Evolutionary conservation across 2,797 vertebrate genomes (phyloP).

Genomic region (Xenops minutus): DNA sequence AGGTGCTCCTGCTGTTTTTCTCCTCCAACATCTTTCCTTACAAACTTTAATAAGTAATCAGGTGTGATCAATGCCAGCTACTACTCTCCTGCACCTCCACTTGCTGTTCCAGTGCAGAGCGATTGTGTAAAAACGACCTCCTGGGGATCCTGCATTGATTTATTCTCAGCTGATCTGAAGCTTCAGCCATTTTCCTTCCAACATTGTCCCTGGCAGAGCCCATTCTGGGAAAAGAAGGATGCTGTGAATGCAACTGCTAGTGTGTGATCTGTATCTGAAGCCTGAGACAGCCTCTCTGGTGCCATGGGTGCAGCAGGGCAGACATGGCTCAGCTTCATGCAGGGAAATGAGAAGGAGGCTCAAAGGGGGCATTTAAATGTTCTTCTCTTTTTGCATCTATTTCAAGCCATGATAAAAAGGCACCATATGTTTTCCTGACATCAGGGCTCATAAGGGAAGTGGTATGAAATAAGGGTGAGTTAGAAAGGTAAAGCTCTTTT

Average conservation of each 20-base stretch:
- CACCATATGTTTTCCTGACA: neutral
- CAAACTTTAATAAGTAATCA: constrained; percentile 48
- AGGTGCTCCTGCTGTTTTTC: neutral
- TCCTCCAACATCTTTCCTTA: constrained; percentile 6
- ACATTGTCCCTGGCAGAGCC: neutral
- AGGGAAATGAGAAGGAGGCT: neutral
- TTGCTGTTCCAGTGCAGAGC: neutral
- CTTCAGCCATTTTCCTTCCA: constrained; percentile 17
- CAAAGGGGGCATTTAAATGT: neutral
- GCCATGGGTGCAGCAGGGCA: neutral
- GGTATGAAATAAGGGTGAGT: neutral
- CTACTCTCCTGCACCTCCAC: neutral
- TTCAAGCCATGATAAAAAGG: neutral
- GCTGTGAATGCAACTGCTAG: neutral
- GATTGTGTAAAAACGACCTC: neutral
- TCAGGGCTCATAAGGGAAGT: neutral
- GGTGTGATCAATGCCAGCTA: constrained; percentile 32
- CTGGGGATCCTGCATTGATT: constrained; percentile 29
- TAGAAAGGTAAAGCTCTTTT: neutral
- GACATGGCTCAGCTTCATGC: neutral
- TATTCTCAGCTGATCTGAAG: constrained; percentile 31
- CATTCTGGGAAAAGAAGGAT: neutral
- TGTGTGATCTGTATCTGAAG: neutral
- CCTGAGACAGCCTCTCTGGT: neutral
- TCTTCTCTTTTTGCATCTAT: neutral